Evolutionary conservation across 2,797 vertebrate genomes (phyloP), one percentile per base, ranked within the genome.

Genomic region (Pelochelys cantorii): DNA sequence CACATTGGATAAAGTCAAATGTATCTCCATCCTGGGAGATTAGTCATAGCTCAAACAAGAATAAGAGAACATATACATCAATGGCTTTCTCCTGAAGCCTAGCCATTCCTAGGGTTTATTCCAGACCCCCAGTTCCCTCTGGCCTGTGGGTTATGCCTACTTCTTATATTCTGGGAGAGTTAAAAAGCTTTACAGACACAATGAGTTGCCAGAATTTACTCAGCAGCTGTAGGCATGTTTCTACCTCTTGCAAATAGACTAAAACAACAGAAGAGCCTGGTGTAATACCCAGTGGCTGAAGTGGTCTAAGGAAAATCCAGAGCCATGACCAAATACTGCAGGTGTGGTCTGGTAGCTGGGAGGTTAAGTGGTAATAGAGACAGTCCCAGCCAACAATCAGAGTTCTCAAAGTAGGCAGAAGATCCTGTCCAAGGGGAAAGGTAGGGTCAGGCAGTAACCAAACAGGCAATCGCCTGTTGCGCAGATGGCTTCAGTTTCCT

Each of bases 1-100:
- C 15, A 85, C 7, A 37, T 81, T 86, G 25, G 31, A 79, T 0
- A 1, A 59, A 22, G 13, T 37, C 48, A 31, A 90, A 90, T 4
- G 48, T 0, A 0, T 59, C 84, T 92, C 62, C 83, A 78, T 55
- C 11, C 23, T 37, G 78, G 52, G 9, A 60, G 71, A 85, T 91
- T 57, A 54, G 54, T 77, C 55, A 90, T 90, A 95, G 53, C 82
- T 77, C 91, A 84, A 88, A 62, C 55, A 81, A 56, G 11, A 82
- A 79, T 22, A 83, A 54, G 2, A 37, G 59, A 92, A 85, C 29
- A 90, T 18, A 1, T 52, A 27, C 3, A n/a, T n/a, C n/a, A n/a
- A n/a, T n/a, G n/a, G n/a, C 23, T 79, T 31, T 52, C 42, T 89
- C 11, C 42, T 93, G 59, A 17, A 77, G 74, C 59, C 20, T 75